Conservation (phyloP, 2,113 vertebrate species). For the Poecile atricapillus region DNA sequence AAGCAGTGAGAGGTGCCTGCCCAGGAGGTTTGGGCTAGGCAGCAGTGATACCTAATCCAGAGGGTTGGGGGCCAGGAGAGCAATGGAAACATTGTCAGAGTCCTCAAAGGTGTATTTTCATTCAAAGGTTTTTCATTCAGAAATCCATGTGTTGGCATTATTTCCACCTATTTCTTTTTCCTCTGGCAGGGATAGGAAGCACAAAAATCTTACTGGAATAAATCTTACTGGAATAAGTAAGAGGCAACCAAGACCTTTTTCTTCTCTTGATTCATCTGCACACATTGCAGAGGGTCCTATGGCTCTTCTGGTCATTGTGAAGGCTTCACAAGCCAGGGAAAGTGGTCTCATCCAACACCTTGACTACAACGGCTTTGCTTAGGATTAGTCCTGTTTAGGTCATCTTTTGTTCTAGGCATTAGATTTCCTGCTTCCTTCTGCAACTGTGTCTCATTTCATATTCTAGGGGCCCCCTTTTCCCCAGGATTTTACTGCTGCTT, state of each 20-base stretch:
- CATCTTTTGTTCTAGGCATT: not conserved
- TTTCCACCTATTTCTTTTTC: not conserved
- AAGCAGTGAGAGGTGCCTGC: not conserved
- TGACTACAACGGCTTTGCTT: not conserved
- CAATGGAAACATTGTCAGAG: not conserved
- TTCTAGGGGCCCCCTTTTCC: not conserved
- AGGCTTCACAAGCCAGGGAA: not conserved
- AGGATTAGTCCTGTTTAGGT: not conserved
- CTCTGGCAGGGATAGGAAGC: accelerated
- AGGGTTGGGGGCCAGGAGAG: accelerated
- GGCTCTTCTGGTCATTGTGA: not conserved
- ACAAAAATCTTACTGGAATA: not conserved
- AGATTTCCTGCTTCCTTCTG: not conserved
- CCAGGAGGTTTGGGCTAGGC: not conserved
- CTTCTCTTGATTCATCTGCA: not conserved
- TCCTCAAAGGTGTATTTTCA: not conserved
- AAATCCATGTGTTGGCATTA: not conserved
- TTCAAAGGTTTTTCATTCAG: not conserved
- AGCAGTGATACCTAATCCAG: not conserved
- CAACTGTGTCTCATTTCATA: not conserved
- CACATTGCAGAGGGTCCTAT: not conserved
- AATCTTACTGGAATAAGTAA: too few species aligned
- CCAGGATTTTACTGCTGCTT: not conserved
- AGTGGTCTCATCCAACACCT: not conserved
- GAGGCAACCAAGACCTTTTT: not conserved